Evolutionary conservation across 2,113 vertebrate species (phyloP).

Genomic region (human): DNA sequence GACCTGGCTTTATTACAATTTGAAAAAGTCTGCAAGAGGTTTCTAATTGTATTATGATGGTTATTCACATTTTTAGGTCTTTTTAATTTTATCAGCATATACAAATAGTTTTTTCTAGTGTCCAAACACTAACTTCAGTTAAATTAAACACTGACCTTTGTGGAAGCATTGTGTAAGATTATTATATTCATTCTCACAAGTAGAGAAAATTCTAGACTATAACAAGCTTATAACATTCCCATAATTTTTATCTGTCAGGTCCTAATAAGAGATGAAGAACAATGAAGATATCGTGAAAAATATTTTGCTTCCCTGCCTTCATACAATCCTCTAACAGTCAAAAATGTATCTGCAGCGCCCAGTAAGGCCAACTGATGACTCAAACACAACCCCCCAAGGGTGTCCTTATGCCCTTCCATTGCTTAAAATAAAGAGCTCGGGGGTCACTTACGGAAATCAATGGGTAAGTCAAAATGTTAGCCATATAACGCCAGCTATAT

Average conservation of each 20-base stretch:
- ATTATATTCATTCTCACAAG: neutral
- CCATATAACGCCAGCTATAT: neutral
- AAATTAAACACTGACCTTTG: neutral
- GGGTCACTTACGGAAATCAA: neutral
- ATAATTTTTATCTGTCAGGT: neutral
- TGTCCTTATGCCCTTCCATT: neutral
- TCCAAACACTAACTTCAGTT: conserved; percentile 5
- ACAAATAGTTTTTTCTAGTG: neutral
- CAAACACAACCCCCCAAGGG: neutral
- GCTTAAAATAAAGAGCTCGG: neutral
- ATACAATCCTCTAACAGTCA: neutral
- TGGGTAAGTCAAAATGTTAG: too few relatives aligned
- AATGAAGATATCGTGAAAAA: neutral
- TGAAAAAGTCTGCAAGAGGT: neutral
- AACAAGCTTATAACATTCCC: neutral
- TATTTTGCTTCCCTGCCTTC: neutral
- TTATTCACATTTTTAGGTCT: neutral
- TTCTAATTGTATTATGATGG: neutral
- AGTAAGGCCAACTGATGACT: neutral
- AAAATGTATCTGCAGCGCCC: neutral
- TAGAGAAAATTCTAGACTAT: neutral
- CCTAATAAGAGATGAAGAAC: neutral
- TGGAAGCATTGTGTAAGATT: neutral
- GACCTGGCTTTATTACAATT: neutral
- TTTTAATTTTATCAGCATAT: neutral